phyloP scores from a whole-genome alignment of 1,140 invertebrate species.

The Macrotrachela quadricornifera region DNA sequence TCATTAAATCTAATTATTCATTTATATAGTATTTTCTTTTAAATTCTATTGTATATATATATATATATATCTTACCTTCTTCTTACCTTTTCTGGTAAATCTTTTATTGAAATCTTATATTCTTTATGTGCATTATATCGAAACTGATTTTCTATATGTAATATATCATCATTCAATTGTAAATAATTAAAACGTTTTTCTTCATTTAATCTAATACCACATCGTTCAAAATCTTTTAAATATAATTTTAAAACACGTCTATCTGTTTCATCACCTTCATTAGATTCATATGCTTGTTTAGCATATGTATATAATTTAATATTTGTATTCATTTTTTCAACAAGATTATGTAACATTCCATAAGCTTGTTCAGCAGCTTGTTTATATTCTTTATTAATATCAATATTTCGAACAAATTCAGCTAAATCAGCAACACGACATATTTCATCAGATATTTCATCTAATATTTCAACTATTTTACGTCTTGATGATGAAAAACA shows the following conservation, averaged over 20 bases:
- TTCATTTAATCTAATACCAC: conserved; percentile 59
- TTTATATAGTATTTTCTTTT: background rate
- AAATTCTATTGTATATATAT: background rate
- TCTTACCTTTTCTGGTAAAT: background rate
- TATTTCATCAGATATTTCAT: conserved; percentile 70
- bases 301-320: conserved; percentile 53
- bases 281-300: conserved; percentile 42
- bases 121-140: background rate
- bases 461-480: conserved; percentile 63
- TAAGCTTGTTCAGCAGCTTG: conserved; percentile 54
- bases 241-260: conserved; percentile 64
- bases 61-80: background rate
- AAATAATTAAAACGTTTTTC: background rate
- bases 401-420: conserved; percentile 73
- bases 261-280: conserved; percentile 44
- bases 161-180: background rate
- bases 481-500: conserved; percentile 32
- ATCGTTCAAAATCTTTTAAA: conserved; percentile 84
- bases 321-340: conserved; percentile 60
- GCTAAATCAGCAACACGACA: conserved; percentile 85
- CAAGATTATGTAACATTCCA: conserved; percentile 59
- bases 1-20: background rate
- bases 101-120: background rate
- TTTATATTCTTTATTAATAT: conserved; percentile 51
- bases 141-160: background rate